Conservation (phyloP, 2,113 vertebrate genomes). For the Toxostoma redivivum region DNA sequence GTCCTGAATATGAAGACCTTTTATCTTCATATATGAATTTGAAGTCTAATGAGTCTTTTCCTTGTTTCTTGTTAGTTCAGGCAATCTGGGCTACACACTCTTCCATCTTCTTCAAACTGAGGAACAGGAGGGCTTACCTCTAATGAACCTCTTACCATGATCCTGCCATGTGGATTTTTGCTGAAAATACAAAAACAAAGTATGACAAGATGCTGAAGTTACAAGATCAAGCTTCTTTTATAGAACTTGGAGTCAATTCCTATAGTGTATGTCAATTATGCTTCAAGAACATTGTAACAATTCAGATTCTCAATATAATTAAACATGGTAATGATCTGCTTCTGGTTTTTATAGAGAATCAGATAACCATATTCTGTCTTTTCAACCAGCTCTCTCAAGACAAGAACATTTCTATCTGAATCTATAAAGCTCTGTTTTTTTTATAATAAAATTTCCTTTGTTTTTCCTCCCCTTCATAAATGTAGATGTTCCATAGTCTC, state of each 20-base stretch:
- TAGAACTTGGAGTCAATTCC: neutral
- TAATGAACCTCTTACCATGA: neutral
- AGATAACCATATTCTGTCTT: neutral
- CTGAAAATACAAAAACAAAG: neutral
- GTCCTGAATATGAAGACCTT: neutral
- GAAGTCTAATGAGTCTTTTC: neutral
- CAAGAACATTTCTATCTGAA: neutral
- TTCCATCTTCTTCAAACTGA: neutral
- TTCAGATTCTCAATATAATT: neutral
- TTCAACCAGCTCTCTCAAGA: neutral
- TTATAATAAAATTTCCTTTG: neutral
- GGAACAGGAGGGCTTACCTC: neutral
- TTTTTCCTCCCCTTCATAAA: neutral
- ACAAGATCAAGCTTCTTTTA: neutral
- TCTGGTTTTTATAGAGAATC: neutral
- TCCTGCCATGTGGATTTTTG: accelerated
- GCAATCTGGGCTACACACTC: neutral
- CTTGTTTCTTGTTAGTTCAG: neutral
- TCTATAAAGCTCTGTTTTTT: neutral
- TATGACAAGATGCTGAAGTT: neutral
- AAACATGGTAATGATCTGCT: neutral
- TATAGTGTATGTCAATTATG: neutral
- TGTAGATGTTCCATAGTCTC: neutral
- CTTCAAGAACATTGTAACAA: neutral
- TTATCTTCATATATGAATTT: neutral